Conservation (phyloP, 2,113 vertebrate species). For the Melanotaenia duboulayi region DNA sequence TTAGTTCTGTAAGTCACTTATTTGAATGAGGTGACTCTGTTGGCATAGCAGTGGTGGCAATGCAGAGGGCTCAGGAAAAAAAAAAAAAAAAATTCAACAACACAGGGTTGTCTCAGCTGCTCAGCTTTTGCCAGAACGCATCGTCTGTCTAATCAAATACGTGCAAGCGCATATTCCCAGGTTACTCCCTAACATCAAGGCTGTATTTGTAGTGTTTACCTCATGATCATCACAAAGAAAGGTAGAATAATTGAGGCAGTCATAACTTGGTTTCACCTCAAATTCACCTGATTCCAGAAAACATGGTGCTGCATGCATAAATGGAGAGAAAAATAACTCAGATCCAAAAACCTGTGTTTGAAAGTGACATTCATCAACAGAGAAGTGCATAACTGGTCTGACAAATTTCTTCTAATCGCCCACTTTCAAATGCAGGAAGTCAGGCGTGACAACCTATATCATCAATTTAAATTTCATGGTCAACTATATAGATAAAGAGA, state of each 20-base stretch:
- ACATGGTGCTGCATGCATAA: neutral
- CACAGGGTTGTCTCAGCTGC: neutral
- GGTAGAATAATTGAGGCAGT: neutral
- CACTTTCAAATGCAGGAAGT: neutral
- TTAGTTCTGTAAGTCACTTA: neutral
- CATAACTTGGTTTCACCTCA: conserved; percentile 2
- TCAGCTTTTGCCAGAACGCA: neutral
- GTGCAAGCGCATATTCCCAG: conserved; percentile 1
- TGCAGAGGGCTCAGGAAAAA: neutral
- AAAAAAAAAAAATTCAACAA: neutral
- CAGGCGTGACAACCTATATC: neutral
- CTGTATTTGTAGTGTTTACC: conserved; percentile 13
- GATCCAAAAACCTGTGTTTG: too few relatives aligned
- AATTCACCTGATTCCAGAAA: neutral
- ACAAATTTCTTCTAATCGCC: neutral
- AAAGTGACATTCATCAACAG: neutral
- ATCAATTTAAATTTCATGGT: conserved; percentile 8
- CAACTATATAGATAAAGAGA: neutral
- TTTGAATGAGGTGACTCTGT: conserved; percentile 10
- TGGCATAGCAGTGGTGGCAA: conserved; percentile 3
- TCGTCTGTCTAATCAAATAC: conserved; percentile 17
- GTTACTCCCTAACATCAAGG: conserved; percentile 20
- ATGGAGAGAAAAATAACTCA: neutral
- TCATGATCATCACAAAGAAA: neutral
- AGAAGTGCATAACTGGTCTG: neutral